phyloP scores from a whole-genome alignment of 1,140 invertebrate genomes.

The Drosophila prosaltans region DNA sequence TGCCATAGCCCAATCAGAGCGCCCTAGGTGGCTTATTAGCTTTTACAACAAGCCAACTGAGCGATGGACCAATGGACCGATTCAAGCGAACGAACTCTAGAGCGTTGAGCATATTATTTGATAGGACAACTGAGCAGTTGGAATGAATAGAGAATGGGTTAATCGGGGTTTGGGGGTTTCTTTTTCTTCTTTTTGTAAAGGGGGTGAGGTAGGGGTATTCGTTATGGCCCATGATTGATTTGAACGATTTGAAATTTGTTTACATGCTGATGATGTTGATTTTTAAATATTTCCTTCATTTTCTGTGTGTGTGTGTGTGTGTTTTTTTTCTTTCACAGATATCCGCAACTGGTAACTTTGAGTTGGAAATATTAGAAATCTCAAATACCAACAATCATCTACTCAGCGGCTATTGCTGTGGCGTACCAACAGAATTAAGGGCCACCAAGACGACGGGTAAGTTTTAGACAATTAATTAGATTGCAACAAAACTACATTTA shows the following conservation, averaged over 20 bases:
- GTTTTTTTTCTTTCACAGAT: constrained; percentile 54
- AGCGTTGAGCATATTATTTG: constrained; percentile 77
- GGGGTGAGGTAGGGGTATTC: not conserved
- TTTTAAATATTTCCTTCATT: constrained; percentile 36
- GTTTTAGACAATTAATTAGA: constrained; percentile 18
- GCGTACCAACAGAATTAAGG: constrained; percentile 84
- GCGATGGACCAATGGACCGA: not conserved
- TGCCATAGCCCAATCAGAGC: constrained; percentile 76
- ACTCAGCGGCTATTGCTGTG: constrained; percentile 92
- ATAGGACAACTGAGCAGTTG: constrained; percentile 22
- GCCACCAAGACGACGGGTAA: constrained; percentile 84
- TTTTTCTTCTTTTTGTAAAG: too few species aligned
- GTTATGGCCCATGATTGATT: constrained; percentile 63
- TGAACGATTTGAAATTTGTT: constrained; percentile 67
- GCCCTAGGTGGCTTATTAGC: constrained; percentile 82
- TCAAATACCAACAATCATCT: constrained; percentile 93
- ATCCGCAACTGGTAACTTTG: constrained; percentile 90
- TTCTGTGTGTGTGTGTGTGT: not conserved
- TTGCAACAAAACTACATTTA: not conserved
- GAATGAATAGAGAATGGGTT: not conserved
- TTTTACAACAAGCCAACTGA: constrained; percentile 57
- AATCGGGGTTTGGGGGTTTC: not conserved
- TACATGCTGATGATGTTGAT: constrained; percentile 54
- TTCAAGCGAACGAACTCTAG: constrained; percentile 48
- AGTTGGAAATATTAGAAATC: constrained; percentile 95